Evolutionary conservation across 2,797 vertebrate species (phyloP), one percentile per base, ranked within the genome.

Genomic region (Crypturellus tataupa): DNA sequence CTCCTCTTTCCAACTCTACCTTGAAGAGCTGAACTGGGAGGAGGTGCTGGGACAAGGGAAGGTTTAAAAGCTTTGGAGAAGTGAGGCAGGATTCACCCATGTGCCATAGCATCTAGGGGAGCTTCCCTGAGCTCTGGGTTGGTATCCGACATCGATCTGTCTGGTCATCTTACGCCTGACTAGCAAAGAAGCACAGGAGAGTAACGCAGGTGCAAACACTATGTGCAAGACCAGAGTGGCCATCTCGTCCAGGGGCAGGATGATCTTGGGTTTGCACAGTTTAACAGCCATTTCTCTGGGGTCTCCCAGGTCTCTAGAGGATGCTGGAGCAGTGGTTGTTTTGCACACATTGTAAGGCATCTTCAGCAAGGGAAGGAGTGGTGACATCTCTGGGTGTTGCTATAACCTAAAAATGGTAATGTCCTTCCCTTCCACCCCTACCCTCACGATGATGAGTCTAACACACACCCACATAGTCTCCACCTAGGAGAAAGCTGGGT

Each of bases 131-230:
- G 9, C 29, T 56, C 53, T 31, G 9, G 29, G 18, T 19, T 56
- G 53, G 17, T n/a, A 10, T 56, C 31, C n/a, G 53, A 4, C 10
- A 4, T n/a, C 31, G 20, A 31, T n/a, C 53, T 56, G 9, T 10
- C 53, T n/a, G 10, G 16, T n/a, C 29, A 19, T 56, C 29, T 31
- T 56, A 19, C 29, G 19, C 17, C 17, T 56, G 53, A 16, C 29
- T n/a, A 7, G 89, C 62, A 40, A 69, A 40, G 82, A 93, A 80
- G 67, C 85, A 72, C 71, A 91, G 89, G 95, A 79, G 13, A 65
- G 20, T 82, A 78, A 93, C 90, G 80, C 78, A 72, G 89, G 89
- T 85, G 85, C 94, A 91, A 64, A 56, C 18, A 56, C 53, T 56
- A n/a, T 56, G 31, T n/a, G 53, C 53, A 56, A 56, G 31, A 31